Evolutionary conservation across 2,113 vertebrate species (phyloP).

Genomic region (Gavia stellata): DNA sequence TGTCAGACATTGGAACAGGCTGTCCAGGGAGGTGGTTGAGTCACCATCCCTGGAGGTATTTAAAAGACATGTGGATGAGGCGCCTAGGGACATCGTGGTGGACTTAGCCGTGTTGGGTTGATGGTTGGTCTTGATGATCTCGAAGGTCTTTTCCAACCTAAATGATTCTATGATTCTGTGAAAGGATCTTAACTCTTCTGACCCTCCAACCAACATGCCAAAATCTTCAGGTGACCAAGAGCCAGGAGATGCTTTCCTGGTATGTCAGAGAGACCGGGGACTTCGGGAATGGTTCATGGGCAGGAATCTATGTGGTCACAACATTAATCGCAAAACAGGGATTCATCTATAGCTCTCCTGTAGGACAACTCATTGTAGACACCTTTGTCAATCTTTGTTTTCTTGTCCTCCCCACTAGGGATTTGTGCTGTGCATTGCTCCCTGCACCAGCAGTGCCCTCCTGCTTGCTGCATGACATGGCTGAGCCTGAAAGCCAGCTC

Average conservation of each 20-base stretch:
- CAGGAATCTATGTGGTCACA: not conserved
- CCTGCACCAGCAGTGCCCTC: not conserved
- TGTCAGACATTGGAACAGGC: too few relatives aligned
- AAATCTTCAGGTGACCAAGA: not conserved
- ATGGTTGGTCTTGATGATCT: too few relatives aligned
- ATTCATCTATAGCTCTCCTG: not conserved
- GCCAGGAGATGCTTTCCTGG: not conserved
- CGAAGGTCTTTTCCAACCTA: too few relatives aligned
- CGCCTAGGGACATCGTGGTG: too few relatives aligned
- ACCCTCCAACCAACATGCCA: fast-evolving
- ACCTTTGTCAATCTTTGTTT: not conserved
- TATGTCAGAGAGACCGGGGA: not conserved
- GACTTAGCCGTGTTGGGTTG: too few relatives aligned
- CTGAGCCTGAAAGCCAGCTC: not conserved
- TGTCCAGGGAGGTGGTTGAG: too few relatives aligned
- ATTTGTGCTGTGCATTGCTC: not conserved
- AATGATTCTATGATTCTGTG: too few relatives aligned
- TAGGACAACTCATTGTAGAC: not conserved
- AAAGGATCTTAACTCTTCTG: not conserved
- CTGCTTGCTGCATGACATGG: not conserved
- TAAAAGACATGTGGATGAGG: too few relatives aligned
- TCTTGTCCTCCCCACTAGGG: not conserved
- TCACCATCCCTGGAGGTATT: too few relatives aligned
- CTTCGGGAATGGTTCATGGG: not conserved
- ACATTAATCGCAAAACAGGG: not conserved